phyloP scores from a whole-genome alignment of 1,140 invertebrate genomes.

The Gryllus bimaculatus region DNA sequence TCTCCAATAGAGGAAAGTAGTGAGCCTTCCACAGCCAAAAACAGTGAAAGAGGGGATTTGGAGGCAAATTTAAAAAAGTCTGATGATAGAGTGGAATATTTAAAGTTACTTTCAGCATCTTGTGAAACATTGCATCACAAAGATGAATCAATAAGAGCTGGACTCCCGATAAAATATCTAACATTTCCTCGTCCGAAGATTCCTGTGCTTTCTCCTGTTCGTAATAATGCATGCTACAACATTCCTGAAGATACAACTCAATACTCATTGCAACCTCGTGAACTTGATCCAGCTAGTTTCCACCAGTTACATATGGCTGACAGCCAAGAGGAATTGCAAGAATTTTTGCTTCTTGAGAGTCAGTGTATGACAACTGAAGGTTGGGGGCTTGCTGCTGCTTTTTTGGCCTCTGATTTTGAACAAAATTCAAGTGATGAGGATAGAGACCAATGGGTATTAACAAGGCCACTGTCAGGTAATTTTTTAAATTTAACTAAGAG shows the following conservation, averaged over 20 bases:
- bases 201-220: slow-evolving; percentile 26
- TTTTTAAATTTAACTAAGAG: neutral
- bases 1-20: slow-evolving; percentile 50
- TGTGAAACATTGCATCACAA: slow-evolving; percentile 23
- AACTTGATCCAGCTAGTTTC: slow-evolving; percentile 46
- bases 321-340: slow-evolving; percentile 53
- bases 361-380: slow-evolving; percentile 46
- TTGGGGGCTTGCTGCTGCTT: slow-evolving; percentile 39
- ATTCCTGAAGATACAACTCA: slow-evolving; percentile 34
- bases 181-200: slow-evolving; percentile 43
- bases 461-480: slow-evolving; percentile 12
- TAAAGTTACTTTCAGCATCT: slow-evolving; percentile 23
- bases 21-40: slow-evolving; percentile 41
- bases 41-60: slow-evolving; percentile 29
- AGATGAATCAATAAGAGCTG: slow-evolving; percentile 8
- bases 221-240: slow-evolving; percentile 26
- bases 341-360: slow-evolving; percentile 53
- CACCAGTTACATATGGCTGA: slow-evolving; percentile 49
- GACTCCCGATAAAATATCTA: slow-evolving; percentile 34
- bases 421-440: slow-evolving; percentile 7
- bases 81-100: neutral
- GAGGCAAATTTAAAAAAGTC: neutral
- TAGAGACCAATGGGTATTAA: neutral
- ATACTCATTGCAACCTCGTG: slow-evolving; percentile 47
- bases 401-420: slow-evolving; percentile 23